A percentile compares a stretch with the other conserved stretches of the same genome.
Evolutionary conservation across 2,797 vertebrate genomes (phyloP).

Genomic region (Argyrosomus regius): DNA sequence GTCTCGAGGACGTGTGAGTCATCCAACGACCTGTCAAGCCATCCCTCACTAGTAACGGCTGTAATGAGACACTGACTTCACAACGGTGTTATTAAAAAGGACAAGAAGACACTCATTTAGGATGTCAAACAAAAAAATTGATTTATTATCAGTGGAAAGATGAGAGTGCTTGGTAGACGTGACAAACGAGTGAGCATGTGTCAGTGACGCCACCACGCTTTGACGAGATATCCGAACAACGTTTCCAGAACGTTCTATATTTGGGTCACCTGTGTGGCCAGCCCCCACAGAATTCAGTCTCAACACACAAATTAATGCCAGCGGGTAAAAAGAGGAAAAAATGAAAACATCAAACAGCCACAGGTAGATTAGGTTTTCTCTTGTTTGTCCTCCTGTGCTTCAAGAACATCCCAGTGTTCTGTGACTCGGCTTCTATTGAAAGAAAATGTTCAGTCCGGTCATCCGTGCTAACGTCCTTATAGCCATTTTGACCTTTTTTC

Average conservation of each 20-base stretch:
- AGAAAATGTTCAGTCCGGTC: conserved; percentile 40
- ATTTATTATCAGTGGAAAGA: conserved; percentile 82
- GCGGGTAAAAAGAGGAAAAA: conserved; percentile 47
- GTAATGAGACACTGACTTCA: conserved; percentile 31
- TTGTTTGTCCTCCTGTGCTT: conserved; percentile 46
- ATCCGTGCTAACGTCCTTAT: conserved; percentile 17
- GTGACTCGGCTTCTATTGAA: conserved; percentile 52
- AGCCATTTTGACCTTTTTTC: conserved; percentile 32
- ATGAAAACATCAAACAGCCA: conserved; percentile 66
- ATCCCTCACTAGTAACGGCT: conserved; percentile 17
- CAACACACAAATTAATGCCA: conserved; percentile 50
- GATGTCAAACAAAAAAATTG: conserved; percentile 74
- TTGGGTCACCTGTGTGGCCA: conserved; percentile 71
- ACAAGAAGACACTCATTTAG: conserved; percentile 52
- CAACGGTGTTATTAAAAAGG: conserved; percentile 13
- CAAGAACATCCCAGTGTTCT: conserved; percentile 32
- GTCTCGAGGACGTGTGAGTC: conserved; percentile 50
- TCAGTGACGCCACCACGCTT: conserved; percentile 49
- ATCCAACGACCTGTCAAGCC: conserved; percentile 41
- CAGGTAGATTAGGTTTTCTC: conserved; percentile 75
- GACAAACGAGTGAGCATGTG: conserved; percentile 71
- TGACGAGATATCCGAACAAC: conserved; percentile 56
- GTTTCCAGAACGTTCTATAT: conserved; percentile 77
- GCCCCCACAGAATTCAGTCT: conserved; percentile 72
- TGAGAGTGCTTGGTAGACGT: conserved; percentile 71